These are phyloP conservation scores for Microtus oregoni DNA, from an alignment of 2,113 vertebrate species.

Conservation along the genomic window DNA sequence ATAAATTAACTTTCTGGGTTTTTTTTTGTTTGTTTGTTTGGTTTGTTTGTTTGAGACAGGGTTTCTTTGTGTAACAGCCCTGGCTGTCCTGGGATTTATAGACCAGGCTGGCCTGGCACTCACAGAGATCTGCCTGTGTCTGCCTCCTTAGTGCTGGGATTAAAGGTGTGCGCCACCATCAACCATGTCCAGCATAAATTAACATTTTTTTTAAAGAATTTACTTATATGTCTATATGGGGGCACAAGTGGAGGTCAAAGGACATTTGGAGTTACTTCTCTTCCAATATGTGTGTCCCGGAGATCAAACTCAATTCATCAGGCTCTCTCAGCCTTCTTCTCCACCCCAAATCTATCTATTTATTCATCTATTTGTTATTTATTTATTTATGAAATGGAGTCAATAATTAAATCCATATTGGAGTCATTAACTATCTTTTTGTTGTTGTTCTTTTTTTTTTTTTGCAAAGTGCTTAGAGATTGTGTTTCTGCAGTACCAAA, in stretches of 20 bases:
- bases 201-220: conserved; percentile 3
- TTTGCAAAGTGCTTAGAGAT: conserved; percentile 68
- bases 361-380: no score
- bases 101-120: background rate
- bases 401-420: conserved; percentile 70
- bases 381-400: conserved; percentile 43
- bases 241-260: background rate
- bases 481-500: conserved; percentile 68
- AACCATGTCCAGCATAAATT: background rate
- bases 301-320: background rate
- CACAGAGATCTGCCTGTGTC: background rate
- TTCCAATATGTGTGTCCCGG: background rate
- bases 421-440: conserved; percentile 74
- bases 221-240: background rate
- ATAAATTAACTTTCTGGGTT: conserved; percentile 5
- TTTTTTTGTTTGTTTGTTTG: background rate
- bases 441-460: background rate
- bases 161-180: background rate
- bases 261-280: background rate
- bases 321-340: background rate
- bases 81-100: background rate
- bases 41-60: background rate
- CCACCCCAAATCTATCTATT: background rate
- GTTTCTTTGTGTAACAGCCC: background rate
- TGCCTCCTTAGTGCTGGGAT: background rate